Base-by-base conservation (phyloP, 2,113 vertebrate genomes). In the Sebastes fasciatus region DNA sequence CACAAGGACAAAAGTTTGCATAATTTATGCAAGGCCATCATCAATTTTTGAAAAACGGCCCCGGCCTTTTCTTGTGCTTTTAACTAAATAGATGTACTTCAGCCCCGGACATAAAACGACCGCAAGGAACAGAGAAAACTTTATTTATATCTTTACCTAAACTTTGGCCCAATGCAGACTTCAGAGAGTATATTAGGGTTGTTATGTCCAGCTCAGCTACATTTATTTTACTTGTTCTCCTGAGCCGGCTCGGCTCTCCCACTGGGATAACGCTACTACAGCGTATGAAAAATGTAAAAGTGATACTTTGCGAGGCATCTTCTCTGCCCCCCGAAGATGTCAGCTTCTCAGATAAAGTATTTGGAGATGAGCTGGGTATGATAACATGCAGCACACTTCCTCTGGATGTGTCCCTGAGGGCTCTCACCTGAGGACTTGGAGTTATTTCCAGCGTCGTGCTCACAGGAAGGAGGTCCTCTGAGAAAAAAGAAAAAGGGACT, bases 1-100 rank as follows among this genome's bases (percentile, higher is more conserved):
- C 95, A 95, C 87, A 96, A 93, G 93, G 94, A 96, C 94, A 95
- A 91, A 94, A 93, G 96, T 96, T 96, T 94, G 87, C 94, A 94
- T 96, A 95, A 95, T 97, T 96, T 96, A 95, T 96, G 95, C 95
- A 92, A 95, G 95, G 92, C 95, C 86, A 87, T 96, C 92, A 95
- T 96, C 93, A 94, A 92, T 95, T 96, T 94, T 92, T 93, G 91
- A 94, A 93, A 93, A 95, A 93, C 62, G 86, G 89, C 89, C 92
- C 94, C 91, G 79, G 91, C 90, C 90, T 90, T 89, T 93, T 93
- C 90, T 89, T 77, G 75, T 88, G 94, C 94, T 94, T 95, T 95
- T 94, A 95, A 85, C 92, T 93, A 93, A 94, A 94, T 93, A 94
- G 94, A 93, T 78, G 80, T 87, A 88, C 88, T 92, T 85, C 73